Conservation (phyloP, 92 coral and sea anemone genomes). For the Plumapathes pennacea region DNA sequence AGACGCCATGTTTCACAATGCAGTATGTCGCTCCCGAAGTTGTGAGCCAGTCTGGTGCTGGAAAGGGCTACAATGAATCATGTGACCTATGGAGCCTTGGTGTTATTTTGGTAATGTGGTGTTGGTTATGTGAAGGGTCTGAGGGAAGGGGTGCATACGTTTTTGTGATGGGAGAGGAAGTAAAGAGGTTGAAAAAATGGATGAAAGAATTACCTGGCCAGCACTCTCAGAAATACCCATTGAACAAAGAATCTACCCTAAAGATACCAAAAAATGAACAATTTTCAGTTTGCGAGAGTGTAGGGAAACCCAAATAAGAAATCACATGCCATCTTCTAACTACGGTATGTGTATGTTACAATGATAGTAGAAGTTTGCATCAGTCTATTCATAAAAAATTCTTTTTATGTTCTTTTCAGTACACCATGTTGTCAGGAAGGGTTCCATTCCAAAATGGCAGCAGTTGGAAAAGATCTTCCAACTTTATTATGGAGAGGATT, state of each 20-base stretch:
- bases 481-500: constrained; percentile 92
- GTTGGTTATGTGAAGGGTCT: too few relatives aligned
- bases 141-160: too few relatives aligned
- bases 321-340: too few relatives aligned
- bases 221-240: too few relatives aligned
- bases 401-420: constrained; percentile 25
- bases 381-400: background rate
- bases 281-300: too few relatives aligned
- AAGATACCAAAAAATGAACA: too few relatives aligned
- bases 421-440: constrained; percentile 99
- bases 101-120: constrained; percentile 96
- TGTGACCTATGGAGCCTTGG: constrained; percentile 99
- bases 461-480: constrained; percentile 84
- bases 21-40: constrained; percentile 97
- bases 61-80: constrained; percentile 90
- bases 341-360: background rate
- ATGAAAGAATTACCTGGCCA: too few relatives aligned
- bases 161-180: too few relatives aligned
- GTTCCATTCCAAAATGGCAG: constrained; percentile 98
- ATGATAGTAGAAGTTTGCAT: background rate
- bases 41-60: constrained; percentile 65
- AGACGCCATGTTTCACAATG: constrained; percentile 95
- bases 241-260: too few relatives aligned
- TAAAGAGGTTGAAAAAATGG: too few relatives aligned
- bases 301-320: too few relatives aligned